Evolutionary conservation across 2,113 vertebrate species (phyloP).

Genomic region (Dicrurus megarhynchus): DNA sequence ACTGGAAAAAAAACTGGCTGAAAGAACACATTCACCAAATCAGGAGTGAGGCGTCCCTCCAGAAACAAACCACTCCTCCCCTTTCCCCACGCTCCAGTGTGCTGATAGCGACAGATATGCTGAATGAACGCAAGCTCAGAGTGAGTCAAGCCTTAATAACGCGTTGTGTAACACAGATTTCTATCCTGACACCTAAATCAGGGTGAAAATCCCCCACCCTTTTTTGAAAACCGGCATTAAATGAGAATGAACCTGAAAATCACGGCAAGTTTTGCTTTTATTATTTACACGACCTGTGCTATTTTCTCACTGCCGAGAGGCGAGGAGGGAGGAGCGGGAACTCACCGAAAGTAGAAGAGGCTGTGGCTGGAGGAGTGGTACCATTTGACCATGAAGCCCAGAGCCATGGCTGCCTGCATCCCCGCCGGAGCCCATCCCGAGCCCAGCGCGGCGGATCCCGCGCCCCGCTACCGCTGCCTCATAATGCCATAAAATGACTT

Average conservation of each 20-base stretch:
- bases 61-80: neutral
- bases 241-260: neutral
- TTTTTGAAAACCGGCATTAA: neutral
- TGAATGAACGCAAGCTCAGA: neutral
- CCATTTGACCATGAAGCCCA: constrained; percentile 68
- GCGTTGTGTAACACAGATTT: constrained; percentile 6
- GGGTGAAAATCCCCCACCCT: neutral
- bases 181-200: neutral
- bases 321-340: neutral
- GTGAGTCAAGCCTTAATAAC: constrained; percentile 1
- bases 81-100: neutral
- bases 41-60: neutral
- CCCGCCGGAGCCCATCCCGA: neutral
- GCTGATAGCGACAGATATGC: neutral
- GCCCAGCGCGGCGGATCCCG: neutral
- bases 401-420: constrained; percentile 49
- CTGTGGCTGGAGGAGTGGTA: constrained; percentile 48
- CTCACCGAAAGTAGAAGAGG: constrained; percentile 71
- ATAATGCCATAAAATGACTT: constrained; percentile 66
- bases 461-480: neutral
- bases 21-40: neutral
- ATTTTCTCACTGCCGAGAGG: neutral
- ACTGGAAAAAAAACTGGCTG: neutral
- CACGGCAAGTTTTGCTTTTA: neutral
- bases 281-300: neutral